Conservation (phyloP, 2,113 vertebrate genomes). For the Beaufortia kweichowensis region DNA sequence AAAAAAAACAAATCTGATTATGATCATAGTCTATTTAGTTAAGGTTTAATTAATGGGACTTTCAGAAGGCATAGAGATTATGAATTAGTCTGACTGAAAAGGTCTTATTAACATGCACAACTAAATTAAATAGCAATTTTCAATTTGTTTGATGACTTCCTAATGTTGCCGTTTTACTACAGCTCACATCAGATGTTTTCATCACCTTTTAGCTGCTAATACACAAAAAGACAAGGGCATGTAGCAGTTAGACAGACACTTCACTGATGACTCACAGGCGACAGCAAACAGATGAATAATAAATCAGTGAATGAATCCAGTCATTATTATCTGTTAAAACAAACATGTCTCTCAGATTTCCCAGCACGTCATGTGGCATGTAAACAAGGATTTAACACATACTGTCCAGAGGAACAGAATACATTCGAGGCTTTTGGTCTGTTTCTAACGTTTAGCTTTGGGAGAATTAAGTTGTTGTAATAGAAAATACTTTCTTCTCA, state of each 20-base stretch:
- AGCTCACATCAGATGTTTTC: neutral
- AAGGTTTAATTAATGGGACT: conserved; percentile 18
- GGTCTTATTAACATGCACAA: conserved; percentile 18
- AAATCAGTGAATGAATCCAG: neutral
- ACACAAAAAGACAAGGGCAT: neutral
- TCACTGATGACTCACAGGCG: neutral
- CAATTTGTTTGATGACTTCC: neutral
- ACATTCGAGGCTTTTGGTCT: too few species aligned
- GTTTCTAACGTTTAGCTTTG: too few species aligned
- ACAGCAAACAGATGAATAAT: conserved; percentile 4
- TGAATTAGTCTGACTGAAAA: conserved; percentile 20
- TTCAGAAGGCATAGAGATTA: conserved; percentile 24
- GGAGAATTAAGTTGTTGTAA: too few species aligned
- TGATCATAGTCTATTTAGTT: conserved; percentile 27
- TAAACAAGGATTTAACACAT: too few species aligned
- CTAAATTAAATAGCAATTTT: conserved; percentile 21
- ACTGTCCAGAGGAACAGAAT: too few species aligned
- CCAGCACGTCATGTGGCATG: too few species aligned
- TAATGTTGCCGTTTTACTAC: neutral
- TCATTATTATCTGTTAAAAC: neutral
- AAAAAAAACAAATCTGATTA: conserved; percentile 8
- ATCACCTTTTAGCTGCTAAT: neutral
- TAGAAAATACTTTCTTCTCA: too few species aligned
- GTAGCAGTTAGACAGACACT: neutral
- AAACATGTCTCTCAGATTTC: neutral